Percentiles rank a stretch among this genome's conserved stretches.
Evolutionary conservation across 2,113 vertebrate species (phyloP).

Genomic region (Gasterosteus aculeatus): DNA sequence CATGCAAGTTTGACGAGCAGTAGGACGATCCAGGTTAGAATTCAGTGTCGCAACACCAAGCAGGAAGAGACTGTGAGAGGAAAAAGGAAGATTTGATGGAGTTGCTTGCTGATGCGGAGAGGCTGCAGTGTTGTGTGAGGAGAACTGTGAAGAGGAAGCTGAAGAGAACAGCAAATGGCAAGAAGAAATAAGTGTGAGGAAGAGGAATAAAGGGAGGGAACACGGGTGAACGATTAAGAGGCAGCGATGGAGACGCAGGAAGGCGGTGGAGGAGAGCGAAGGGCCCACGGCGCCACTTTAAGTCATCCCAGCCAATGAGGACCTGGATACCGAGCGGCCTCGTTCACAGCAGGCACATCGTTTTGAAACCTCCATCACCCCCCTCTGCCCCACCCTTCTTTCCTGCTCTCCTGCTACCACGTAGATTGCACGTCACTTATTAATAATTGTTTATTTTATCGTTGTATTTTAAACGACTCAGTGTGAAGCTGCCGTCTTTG

Average conservation of each 20-base stretch:
- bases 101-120: conserved; percentile 41
- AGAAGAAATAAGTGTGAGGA: conserved; percentile 45
- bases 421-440: conserved; percentile 49
- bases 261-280: conserved; percentile 53
- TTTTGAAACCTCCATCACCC: conserved; percentile 47
- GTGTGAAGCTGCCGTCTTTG: conserved; percentile 34
- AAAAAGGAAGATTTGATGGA: conserved; percentile 30
- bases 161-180: conserved; percentile 32
- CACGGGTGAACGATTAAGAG: conserved; percentile 61
- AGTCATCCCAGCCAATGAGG: conserved; percentile 67
- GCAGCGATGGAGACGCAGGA: conserved; percentile 56
- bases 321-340: conserved; percentile 68
- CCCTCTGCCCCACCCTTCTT: conserved; percentile 34
- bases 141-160: conserved; percentile 43
- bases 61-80: conserved; percentile 3
- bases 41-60: conserved; percentile 19
- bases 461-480: conserved; percentile 31
- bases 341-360: conserved; percentile 71
- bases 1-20: conserved; percentile 28
- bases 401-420: conserved; percentile 45
- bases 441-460: conserved; percentile 51
- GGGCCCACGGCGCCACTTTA: conserved; percentile 63
- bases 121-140: conserved; percentile 4
- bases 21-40: conserved; percentile 32
- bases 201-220: conserved; percentile 56